Conservation (phyloP, 2,888 invertebrate species). For the Entomobrya proxima region DNA sequence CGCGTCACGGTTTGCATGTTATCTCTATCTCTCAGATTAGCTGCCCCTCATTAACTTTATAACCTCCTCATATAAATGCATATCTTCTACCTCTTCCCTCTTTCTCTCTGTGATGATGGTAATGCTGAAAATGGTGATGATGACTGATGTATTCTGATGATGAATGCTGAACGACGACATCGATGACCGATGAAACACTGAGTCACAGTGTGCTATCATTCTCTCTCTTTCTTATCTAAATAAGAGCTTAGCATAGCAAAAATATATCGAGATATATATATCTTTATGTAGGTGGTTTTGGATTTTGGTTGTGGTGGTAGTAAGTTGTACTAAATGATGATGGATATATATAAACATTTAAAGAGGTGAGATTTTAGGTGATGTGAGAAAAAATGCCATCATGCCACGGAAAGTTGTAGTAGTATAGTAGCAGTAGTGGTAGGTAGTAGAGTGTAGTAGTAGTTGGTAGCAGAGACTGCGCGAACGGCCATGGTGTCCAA, state of each 20-base stretch:
- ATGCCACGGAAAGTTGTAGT: background rate
- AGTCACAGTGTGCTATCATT: slow-evolving; percentile 60
- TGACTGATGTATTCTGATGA: slow-evolving; percentile 35
- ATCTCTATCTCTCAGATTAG: slow-evolving; percentile 8
- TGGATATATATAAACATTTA: too few species aligned
- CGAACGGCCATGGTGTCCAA: slow-evolving; percentile 13
- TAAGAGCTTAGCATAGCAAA: slow-evolving; percentile 19
- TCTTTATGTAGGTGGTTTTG: slow-evolving; percentile 35
- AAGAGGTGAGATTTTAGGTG: too few species aligned
- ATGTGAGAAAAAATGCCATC: slow-evolving; percentile 1
- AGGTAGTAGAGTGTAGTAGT: background rate
- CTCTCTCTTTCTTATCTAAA: slow-evolving; percentile 32
- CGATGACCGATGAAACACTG: slow-evolving; percentile 54
- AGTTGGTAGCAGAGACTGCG: background rate
- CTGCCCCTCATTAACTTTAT: slow-evolving; percentile 24
- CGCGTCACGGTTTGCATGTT: slow-evolving; percentile 65
- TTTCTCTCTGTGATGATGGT: background rate
- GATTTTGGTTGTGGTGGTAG: slow-evolving; percentile 11
- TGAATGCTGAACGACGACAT: slow-evolving; percentile 42
- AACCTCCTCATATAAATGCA: background rate
- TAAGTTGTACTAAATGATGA: background rate
- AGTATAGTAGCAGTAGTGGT: too few species aligned
- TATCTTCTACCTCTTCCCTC: background rate
- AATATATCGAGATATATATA: slow-evolving; percentile 19
- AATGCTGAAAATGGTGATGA: slow-evolving; percentile 39